phyloP scores from a whole-genome alignment of 2,113 vertebrate genomes.

The Coptodon bakossiorum region DNA sequence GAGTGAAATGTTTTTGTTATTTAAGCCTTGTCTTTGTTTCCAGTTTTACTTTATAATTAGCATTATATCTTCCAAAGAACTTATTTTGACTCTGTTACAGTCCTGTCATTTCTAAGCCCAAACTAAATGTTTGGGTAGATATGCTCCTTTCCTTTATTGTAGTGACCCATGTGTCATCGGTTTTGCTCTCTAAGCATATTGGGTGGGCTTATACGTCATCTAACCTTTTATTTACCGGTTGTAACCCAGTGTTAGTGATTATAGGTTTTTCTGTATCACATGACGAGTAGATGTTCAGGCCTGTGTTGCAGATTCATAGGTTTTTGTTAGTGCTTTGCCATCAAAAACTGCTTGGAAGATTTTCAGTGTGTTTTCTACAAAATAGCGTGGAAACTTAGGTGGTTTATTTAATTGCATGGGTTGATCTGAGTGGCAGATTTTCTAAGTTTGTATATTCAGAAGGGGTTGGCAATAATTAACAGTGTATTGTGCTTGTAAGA shows the following conservation, averaged over 20 bases:
- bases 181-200: background rate
- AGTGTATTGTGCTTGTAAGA: background rate
- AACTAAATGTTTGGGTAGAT: background rate
- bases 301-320: background rate
- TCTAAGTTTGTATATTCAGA: background rate
- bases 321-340: background rate
- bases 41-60: background rate
- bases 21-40: background rate
- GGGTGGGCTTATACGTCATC: background rate
- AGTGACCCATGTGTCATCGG: background rate
- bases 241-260: background rate
- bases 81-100: background rate
- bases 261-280: background rate
- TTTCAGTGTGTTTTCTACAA: background rate
- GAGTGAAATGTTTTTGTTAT: background rate
- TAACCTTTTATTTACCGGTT: background rate
- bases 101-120: background rate
- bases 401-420: background rate
- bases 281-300: background rate
- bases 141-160: background rate
- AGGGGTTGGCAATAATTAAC: background rate
- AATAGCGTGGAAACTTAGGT: background rate
- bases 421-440: background rate
- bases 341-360: background rate
- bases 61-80: background rate